Evolutionary conservation across 2,888 invertebrate species (phyloP).

Genomic region (Trissolcus brochymenae): DNA sequence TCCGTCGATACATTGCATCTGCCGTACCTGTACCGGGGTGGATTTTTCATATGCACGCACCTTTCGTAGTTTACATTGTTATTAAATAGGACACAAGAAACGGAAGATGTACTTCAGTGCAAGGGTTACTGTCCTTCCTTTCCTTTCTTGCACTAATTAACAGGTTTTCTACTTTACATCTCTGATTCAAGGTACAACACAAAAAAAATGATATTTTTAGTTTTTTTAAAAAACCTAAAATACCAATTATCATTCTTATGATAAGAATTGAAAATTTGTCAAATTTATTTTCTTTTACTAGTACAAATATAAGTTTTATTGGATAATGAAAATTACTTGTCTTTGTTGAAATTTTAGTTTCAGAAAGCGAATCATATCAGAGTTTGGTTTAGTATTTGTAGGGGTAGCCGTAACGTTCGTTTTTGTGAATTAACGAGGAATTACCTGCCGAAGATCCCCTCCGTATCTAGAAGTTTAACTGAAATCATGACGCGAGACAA

Average conservation of each 20-base stretch:
- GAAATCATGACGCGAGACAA: conserved; percentile 65
- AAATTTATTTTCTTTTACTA: too few species aligned
- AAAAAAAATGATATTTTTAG: too few species aligned
- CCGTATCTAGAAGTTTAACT: conserved; percentile 61
- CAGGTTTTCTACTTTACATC: conserved; percentile 31
- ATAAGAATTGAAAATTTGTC: too few species aligned
- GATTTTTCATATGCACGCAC: conserved; percentile 45
- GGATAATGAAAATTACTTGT: not conserved
- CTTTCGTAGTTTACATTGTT: conserved; percentile 44
- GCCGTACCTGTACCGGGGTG: conserved; percentile 47
- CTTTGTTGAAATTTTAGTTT: not conserved
- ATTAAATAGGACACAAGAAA: conserved; percentile 44
- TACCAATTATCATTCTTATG: too few species aligned
- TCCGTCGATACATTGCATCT: conserved; percentile 47
- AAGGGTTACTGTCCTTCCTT: conserved; percentile 25
- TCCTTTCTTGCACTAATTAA: conserved; percentile 18
- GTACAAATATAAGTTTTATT: not conserved
- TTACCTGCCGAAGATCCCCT: conserved; percentile 52
- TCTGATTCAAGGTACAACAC: too few species aligned
- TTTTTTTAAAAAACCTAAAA: too few species aligned
- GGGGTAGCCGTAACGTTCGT: conserved; percentile 44
- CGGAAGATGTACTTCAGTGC: conserved; percentile 35
- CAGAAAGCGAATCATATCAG: not conserved
- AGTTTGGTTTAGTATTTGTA: conserved; percentile 1
- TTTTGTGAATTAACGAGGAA: conserved; percentile 43